Percentiles rank a stretch among this genome's conserved stretches.
Conservation (phyloP, 1,140 invertebrate genomes). For the Metaphire vulgaris region DNA sequence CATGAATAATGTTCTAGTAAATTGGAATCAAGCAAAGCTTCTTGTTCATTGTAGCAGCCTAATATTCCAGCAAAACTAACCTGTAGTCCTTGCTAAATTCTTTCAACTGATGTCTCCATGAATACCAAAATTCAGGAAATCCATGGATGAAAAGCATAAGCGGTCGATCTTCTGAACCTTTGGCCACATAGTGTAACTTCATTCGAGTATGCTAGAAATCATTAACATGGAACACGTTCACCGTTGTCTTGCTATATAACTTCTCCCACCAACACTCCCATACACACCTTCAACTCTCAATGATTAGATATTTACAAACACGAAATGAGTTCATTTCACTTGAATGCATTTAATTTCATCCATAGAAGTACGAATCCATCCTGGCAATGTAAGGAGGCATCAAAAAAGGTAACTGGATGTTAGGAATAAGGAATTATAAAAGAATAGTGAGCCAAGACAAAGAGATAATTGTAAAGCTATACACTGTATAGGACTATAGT, state of each 20-base stretch:
- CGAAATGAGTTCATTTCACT: background rate
- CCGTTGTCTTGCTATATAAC: background rate
- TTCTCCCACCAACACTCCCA: too few species aligned
- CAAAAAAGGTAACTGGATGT: too few species aligned
- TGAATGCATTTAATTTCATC: background rate
- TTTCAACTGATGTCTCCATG: conserved; percentile 52
- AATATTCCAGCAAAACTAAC: too few species aligned
- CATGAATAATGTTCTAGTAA: too few species aligned
- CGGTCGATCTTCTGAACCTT: conserved; percentile 44
- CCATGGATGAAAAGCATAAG: conserved; percentile 54
- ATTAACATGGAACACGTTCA: background rate
- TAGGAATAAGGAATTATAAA: too few species aligned
- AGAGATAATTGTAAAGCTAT: too few species aligned
- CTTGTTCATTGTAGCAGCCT: too few species aligned
- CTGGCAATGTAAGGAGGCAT: background rate
- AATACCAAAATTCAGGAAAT: conserved; percentile 56
- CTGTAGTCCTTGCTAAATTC: conserved; percentile 49
- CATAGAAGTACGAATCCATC: background rate
- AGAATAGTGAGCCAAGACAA: too few species aligned
- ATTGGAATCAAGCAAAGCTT: too few species aligned
- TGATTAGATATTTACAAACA: background rate
- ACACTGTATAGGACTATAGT: too few species aligned
- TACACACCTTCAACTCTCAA: too few species aligned
- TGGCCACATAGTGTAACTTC: conserved; percentile 50
- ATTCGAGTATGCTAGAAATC: conserved; percentile 21